Base-by-base conservation (phyloP, 1,140 invertebrate species). In the Galleria mellonella region DNA sequence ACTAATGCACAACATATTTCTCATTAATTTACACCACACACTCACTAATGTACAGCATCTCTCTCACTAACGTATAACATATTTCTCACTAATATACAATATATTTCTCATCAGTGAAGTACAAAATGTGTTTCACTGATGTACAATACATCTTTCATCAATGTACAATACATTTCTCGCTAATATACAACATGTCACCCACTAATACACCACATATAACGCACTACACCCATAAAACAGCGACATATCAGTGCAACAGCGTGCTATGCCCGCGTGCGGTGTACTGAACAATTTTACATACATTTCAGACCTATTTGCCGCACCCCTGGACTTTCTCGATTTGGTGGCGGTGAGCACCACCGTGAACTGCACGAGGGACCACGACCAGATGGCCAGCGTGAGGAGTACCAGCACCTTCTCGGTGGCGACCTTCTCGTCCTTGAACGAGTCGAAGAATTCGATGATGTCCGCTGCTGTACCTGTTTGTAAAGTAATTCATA, bases 391-490 rank as follows among this genome's bases (percentile, higher is more conserved):
- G 0, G 91, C 92, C 48, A 96, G 81, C 0, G 94, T 95, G 0
- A 95, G 79, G 23, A 92, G 89, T 0, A 94, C 93, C 2, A 96
- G 83, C 3, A 94, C 87, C 1, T 90, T 91, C 57, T 94, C 92
- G 0, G 88, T 79, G 0, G 92, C 91, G 23, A 96, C 93, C 51
- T 91, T 92, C 37, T 94, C 92, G 60, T 95, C 94, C 82, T 95
- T 95, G 84, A 98, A 97, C 0, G 96, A 96, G 72, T 98, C 96
- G 76, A 97, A 97, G 77, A 98, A 97, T 78, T 98, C 96, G 17
- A 98, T 96, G 45, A 98, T 98, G 73, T 98, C 97, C 0, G 96
- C 96, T 0, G 96, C 96, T 1, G 95, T 97, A 32, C 90, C 89
- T 90, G 59, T 9, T 23, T 23, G 17, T 3, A 3, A 23, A 23